These are phyloP conservation scores for Macquaria ambigua DNA, from an alignment of 2,113 vertebrate species.

Conservation along the genomic window DNA sequence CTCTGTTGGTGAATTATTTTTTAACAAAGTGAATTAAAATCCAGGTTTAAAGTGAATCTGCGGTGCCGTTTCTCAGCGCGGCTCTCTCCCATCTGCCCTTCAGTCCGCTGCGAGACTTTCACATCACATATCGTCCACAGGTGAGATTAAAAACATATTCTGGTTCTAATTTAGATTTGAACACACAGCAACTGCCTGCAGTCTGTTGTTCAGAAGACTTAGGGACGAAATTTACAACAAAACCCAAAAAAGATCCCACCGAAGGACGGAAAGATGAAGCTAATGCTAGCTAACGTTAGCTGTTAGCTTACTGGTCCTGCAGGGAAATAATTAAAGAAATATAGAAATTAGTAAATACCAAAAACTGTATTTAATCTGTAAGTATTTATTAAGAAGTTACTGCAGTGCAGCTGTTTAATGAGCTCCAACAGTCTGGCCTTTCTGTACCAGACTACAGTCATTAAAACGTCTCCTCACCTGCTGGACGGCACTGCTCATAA, in stretches of 20 bases:
- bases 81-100: slow-evolving; percentile 18
- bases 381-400: too few relatives aligned
- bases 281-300: neutral
- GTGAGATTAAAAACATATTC: neutral
- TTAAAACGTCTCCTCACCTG: neutral
- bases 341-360: too few relatives aligned
- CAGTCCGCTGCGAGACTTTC: neutral
- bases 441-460: neutral
- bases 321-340: neutral
- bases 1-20: too few relatives aligned
- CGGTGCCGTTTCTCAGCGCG: too few relatives aligned
- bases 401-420: too few relatives aligned
- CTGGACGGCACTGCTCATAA: too few relatives aligned
- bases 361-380: too few relatives aligned
- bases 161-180: neutral
- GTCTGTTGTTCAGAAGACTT: neutral
- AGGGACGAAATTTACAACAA: neutral
- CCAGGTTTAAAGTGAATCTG: too few relatives aligned
- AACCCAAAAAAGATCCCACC: too few relatives aligned
- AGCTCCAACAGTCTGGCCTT: neutral
- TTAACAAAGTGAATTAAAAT: too few relatives aligned
- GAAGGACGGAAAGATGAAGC: neutral
- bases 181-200: neutral
- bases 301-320: neutral
- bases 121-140: neutral